phyloP scores from a whole-genome alignment of 2,113 vertebrate genomes.

The Athene cunicularia region DNA sequence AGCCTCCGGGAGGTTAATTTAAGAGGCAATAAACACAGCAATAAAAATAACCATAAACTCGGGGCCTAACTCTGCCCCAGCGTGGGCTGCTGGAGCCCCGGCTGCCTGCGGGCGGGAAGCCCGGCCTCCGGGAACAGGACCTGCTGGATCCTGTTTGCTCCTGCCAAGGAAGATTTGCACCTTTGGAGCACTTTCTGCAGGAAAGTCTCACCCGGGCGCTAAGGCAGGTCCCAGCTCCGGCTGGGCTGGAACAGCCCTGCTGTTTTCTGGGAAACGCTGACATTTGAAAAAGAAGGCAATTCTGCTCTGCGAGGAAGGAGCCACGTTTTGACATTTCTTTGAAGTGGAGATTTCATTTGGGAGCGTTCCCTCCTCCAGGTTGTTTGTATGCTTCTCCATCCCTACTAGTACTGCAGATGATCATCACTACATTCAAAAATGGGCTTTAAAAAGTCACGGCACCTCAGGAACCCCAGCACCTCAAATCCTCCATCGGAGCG shows the following conservation, averaged over 20 bases:
- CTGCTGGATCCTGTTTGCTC: neutral
- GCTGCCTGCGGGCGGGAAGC: neutral
- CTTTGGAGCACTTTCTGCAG: neutral
- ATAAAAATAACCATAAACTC: slow-evolving; percentile 47
- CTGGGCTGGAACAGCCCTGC: neutral
- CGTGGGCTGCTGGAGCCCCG: neutral
- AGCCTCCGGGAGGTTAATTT: slow-evolving; percentile 27
- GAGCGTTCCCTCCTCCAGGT: neutral
- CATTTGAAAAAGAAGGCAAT: neutral
- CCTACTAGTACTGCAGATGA: neutral
- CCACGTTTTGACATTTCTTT: neutral
- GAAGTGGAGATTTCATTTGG: neutral
- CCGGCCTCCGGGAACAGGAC: neutral
- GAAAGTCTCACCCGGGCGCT: neutral
- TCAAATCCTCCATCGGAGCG: neutral
- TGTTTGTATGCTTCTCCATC: neutral
- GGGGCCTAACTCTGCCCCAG: neutral
- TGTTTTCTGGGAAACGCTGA: neutral
- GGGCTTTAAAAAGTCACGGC: neutral
- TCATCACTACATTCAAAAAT: rapidly evolving
- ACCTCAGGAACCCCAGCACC: neutral
- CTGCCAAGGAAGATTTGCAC: neutral
- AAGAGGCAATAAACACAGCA: slow-evolving; percentile 52
- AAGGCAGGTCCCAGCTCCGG: neutral
- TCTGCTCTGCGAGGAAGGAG: neutral